Evolutionary conservation across 2,797 vertebrate genomes (phyloP), one percentile per base, ranked within the genome.

Genomic region (Petrocephalus schoutedeni): DNA sequence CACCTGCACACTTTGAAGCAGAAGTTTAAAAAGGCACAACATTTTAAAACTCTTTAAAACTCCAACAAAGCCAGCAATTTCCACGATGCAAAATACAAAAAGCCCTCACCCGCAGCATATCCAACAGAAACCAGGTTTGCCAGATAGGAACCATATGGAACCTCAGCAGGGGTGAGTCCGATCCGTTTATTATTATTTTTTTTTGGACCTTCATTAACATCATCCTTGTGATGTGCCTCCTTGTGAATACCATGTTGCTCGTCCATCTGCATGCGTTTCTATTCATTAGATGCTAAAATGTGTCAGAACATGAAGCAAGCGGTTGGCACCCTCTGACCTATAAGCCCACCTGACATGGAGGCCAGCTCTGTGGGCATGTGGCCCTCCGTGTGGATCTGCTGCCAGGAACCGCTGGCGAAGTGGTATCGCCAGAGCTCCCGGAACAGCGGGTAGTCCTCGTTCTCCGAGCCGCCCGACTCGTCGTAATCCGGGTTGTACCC

Each of bases 401-500:
- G 97, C 98, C 98, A 99, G 64, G 96, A 96, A 91, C 97, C 97
- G 0, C 98, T 99, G 84, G 98, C 98, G 82, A 99, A 99, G 94
- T 98, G 97, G 92, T 98, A 99, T 91, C 97, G 93, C 98, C 98
- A 99, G 45, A 99, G 97, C 86, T 99, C 98, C 92, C 98, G 95
- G 94, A 99, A 99, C 86, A 99, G 96, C 0, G 98, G 98, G 80
- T 98, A 99, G 90, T 99, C 97, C 92, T 98, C 98, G 4, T 99
- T 99, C 87, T 98, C 98, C 0, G 96, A 96, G 88, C 98, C 98
- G 0, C 98, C 98, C 0, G 98, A 99, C 92, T 99, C 98, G 0
- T 98, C 97, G 0, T 97, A 99, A 93, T 99, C 98, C 0, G 98
- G 98, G 54, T 99, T 99, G 93, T 99, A 99, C 8, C 98, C 98